Base-by-base conservation (phyloP, 2,113 vertebrate species). In the Petrocephalus zakoni region DNA sequence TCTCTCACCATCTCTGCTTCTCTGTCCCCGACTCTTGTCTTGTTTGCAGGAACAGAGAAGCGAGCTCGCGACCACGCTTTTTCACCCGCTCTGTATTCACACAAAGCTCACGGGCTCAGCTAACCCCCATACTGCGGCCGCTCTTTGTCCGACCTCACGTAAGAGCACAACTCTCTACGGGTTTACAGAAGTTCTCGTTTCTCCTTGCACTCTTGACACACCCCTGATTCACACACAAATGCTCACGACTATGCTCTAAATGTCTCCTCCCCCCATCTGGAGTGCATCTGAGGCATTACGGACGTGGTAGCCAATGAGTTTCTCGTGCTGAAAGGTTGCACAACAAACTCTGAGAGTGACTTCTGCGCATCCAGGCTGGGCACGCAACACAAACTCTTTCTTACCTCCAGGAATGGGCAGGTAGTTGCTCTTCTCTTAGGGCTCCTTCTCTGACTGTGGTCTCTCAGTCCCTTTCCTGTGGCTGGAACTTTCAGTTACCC, bases 381-480 rank as follows among this genome's bases (percentile, higher is more conserved):
- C 9, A 55, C 29, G 0, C 13, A 49, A 46, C 13, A 55, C 51
- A 42, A 81, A 68, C 46, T 22, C 17, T 52, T 81, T 78, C 87
- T 88, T 88, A 88, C 87, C 87, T 88, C 53, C 34, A 78, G 46
- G 49, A 52, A 47, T 29, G 46, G 25, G 64, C 72, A 13, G 61
- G 21, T 87, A n/a, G 25, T 37, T 42, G 34, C 37, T 51, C 17
- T 55, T 53, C 5, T n/a, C 72, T 46, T 46, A 21, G 64, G 17
- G 29, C 47, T 81, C 42, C 49, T 88, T 55, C 29, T 5, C 29
- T n/a, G 47, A 4, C 42, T 78, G 53, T 25, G 19, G 49, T 72
- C 13, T 42, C 34, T 84, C n/a, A 21, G 25, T 72, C 47, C 56
- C 61, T 49, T 87, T 78, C 10, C 61, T 29, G 61, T 34, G 37